A percentile compares a stretch with the other conserved stretches of the same genome.
Conservation (phyloP, 2,797 vertebrate species). For the Accipiter badius region DNA sequence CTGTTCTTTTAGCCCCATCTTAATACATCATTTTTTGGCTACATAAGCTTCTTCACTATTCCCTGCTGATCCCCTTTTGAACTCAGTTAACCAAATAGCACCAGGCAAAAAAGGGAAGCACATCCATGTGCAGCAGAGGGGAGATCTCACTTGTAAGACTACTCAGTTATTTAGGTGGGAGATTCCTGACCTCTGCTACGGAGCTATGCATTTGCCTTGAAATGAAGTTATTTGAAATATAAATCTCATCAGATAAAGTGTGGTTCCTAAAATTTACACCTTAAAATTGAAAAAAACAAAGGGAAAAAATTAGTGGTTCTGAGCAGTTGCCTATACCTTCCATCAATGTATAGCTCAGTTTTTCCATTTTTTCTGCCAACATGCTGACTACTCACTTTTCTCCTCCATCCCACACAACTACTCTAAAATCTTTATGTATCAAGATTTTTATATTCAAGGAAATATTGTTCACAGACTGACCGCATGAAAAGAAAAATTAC, state of each 20-base stretch:
- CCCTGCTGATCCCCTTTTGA: neutral
- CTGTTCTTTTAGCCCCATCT: neutral
- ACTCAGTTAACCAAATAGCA: neutral
- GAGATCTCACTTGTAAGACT: neutral
- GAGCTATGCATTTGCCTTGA: neutral
- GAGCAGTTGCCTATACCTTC: neutral
- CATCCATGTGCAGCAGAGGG: fast-evolving
- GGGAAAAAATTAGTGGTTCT: neutral
- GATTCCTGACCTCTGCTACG: neutral
- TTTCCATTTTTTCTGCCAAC: neutral
- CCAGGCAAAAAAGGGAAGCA: neutral
- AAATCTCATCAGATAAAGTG: neutral
- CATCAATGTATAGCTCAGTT: neutral
- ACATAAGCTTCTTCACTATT: neutral
- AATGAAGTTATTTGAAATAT: neutral
- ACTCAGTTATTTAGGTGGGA: neutral
- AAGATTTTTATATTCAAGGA: neutral
- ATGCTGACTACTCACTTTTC: neutral
- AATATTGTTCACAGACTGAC: neutral
- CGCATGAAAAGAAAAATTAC: neutral
- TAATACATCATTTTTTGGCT: neutral
- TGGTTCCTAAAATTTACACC: neutral
- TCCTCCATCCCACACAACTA: neutral
- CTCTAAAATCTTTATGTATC: neutral
- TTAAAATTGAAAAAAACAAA: neutral